Evolutionary conservation across 2,888 invertebrate genomes (phyloP).

Genomic region (Adineta ricciae): DNA sequence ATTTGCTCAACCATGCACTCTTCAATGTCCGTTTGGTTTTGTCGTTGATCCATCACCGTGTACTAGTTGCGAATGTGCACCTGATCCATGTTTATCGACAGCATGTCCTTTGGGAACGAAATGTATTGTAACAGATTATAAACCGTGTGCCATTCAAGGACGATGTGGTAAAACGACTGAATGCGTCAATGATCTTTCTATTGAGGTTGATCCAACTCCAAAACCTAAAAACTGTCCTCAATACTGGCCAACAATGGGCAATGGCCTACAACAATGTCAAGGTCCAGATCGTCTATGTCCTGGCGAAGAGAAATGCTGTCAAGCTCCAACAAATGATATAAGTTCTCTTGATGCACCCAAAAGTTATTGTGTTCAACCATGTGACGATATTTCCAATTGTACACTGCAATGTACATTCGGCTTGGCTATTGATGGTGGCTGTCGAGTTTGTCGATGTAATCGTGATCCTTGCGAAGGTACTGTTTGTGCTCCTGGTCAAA

Average conservation of each 20-base stretch:
- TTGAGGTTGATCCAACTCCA: not conserved
- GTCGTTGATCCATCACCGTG: constrained; percentile 8
- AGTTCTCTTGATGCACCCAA: not conserved
- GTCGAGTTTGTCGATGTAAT: not conserved
- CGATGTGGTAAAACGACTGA: not conserved
- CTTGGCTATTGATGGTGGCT: not conserved
- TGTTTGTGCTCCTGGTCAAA: not conserved
- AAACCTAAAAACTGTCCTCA: constrained; percentile 3
- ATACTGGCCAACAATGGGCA: not conserved
- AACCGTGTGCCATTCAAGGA: constrained; percentile 13
- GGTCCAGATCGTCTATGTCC: not conserved
- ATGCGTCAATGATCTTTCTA: not conserved
- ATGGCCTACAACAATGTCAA: not conserved
- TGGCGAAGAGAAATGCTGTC: not conserved
- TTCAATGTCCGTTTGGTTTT: not conserved
- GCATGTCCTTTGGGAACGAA: not conserved
- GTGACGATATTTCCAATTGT: not conserved
- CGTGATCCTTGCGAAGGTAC: not conserved
- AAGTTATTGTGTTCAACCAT: constrained; percentile 7
- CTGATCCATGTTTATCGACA: not conserved
- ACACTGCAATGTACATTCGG: not conserved
- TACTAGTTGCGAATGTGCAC: not conserved
- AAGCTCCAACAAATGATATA: not conserved
- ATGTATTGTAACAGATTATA: not conserved
- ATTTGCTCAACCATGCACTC: not conserved